Base-by-base conservation (phyloP, 2,797 vertebrate species). In the Apogon hyalosoma region DNA sequence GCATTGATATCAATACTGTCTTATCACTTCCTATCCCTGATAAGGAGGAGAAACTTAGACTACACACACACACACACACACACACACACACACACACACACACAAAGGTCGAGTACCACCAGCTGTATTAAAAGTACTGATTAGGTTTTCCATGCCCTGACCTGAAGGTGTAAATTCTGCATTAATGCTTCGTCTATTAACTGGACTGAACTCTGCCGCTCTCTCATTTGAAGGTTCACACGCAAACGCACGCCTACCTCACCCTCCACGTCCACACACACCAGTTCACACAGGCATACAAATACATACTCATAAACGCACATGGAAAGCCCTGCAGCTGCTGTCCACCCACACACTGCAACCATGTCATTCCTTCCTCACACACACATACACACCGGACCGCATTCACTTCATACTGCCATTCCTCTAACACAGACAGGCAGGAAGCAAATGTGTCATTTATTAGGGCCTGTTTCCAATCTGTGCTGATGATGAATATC, bases 161-260 rank as follows among this genome's bases (percentile, higher is more conserved):
- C 93, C 88, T 82, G 40, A 76, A 83, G 85, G 93, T 93, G 92
- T 90, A 90, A 94, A 94, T 90, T 91, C 91, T 87, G 65, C 82
- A 84, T 90, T 92, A 92, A 93, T 90, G 73, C 87, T 78, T 65
- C 31, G 7, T 86, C 84, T 82, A 79, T 88, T 85, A 85, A 86
- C 80, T 69, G 68, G 65, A 82, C 61, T 90, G 74, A 76, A 77
- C 70, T 79, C 79, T 70, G 73, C 80, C 72, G 75, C 83, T 79
- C 31, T 73, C 45, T 52, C 80, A 79, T 67, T 67, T 82, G 71
- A 66, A 68, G 10, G 55, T 39, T 19, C 21, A 21, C 61, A 58
- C 65, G 65, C 58, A 63, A 54, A 63, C 73, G 73, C 47, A 56
- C 60, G 65, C 31, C 24, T 51, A 67, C 28, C 40, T 43, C 11